Evolutionary conservation across 2,888 invertebrate species (phyloP).

Genomic region (Drosophila demipolita): DNA sequence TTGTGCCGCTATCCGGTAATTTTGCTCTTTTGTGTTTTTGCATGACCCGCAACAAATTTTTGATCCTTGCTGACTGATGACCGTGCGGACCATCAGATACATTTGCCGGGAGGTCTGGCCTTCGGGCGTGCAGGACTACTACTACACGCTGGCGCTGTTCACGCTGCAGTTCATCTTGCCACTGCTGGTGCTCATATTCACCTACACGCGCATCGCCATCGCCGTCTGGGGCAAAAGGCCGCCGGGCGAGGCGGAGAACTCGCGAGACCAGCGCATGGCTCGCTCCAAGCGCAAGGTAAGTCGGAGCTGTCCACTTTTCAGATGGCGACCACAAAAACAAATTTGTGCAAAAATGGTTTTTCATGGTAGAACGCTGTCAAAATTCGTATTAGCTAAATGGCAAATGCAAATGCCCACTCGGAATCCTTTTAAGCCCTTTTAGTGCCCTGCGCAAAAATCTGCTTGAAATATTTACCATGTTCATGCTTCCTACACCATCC

Average conservation of each 20-base stretch:
- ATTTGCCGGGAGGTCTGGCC: conserved; percentile 91
- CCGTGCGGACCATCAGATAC: conserved; percentile 85
- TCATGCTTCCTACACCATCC: not conserved
- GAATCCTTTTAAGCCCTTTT: conserved; percentile 32
- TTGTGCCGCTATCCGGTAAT: conserved; percentile 22
- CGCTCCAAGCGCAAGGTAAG: conserved; percentile 94
- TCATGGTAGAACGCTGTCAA: conserved; percentile 3
- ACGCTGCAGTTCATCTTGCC: conserved; percentile 94
- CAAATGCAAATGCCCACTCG: conserved; percentile 39
- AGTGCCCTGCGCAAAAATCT: conserved; percentile 11
- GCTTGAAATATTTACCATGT: conserved; percentile 16
- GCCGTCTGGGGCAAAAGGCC: conserved; percentile 95
- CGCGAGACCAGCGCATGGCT: conserved; percentile 92
- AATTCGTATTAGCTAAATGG: conserved; percentile 41
- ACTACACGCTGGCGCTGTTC: conserved; percentile 92
- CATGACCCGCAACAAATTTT: conserved; percentile 20
- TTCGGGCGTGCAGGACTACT: conserved; percentile 87
- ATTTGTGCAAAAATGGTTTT: conserved; percentile 57
- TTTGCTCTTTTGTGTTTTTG: conserved; percentile 16
- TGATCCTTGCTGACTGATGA: not conserved
- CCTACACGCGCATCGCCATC: conserved; percentile 93
- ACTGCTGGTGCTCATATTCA: conserved; percentile 91
- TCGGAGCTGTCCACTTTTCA: conserved; percentile 21
- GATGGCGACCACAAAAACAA: conserved; percentile 76
- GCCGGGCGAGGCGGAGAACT: conserved; percentile 94